Conservation (phyloP, 2,888 invertebrate species). For the Nowickia ferox region DNA sequence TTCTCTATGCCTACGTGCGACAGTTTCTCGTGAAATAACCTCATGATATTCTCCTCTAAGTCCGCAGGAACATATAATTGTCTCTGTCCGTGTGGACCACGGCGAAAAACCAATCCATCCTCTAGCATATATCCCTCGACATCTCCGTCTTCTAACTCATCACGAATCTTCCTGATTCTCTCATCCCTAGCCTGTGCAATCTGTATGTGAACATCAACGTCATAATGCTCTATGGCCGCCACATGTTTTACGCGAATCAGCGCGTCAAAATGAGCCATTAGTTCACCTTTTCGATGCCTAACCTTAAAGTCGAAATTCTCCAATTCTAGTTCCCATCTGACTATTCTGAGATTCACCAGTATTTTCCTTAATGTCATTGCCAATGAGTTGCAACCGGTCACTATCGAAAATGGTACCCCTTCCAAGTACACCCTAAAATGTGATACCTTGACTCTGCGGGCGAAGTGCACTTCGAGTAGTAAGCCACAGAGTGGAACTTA, state of each 20-base stretch:
- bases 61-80: no score
- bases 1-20: neutral
- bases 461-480: no score
- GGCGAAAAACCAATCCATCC: neutral
- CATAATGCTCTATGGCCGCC: neutral
- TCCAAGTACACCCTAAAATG: neutral
- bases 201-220: neutral
- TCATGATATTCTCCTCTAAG: neutral
- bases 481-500: no score
- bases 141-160: neutral
- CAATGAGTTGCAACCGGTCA: neutral
- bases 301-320: neutral
- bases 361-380: neutral
- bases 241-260: neutral
- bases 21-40: neutral
- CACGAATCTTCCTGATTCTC: neutral
- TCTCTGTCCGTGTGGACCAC: no score
- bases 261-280: neutral
- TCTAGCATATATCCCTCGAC: neutral
- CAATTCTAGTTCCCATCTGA: neutral
- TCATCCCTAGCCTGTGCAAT: neutral
- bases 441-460: no score
- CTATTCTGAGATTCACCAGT: neutral
- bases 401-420: constrained; percentile 26
- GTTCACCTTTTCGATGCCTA: neutral